Base-by-base conservation (phyloP, 2,888 invertebrate genomes). In the Nemotelus pantherinus region DNA sequence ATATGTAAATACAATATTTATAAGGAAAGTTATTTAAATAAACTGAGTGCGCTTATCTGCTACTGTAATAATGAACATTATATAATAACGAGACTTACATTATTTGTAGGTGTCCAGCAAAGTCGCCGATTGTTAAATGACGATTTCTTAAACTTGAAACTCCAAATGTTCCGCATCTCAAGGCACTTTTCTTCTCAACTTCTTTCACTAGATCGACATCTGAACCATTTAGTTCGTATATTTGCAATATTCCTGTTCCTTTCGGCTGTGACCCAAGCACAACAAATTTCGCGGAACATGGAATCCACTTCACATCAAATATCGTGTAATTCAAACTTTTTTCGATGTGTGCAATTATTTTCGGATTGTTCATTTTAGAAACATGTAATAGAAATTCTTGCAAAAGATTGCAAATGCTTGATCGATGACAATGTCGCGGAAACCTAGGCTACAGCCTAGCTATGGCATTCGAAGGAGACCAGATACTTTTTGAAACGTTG, bases 241-340 rank as follows among this genome's bases (percentile, higher is more conserved):
- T 89, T 87, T 97, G 94, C 77, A 97, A 88, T 44, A 94, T 91
- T 0, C 98, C 98, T 72, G 92, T 93, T 65, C 95, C 95, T 83
- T 93, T 93, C 0, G 97, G 92, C 85, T 94, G 91, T 25, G 93
- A 93, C 7, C 98, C 98, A 76, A 98, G 89, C 63, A 94, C 92
- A 79, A 96, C 93, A 87, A 98, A 95, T 87, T 97, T 97, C 0
- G 98, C 95, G 2, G 97, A 96, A 84, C 94, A 93, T 0, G 98
- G 98, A 83, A 98, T 92, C 98, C 98, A 98, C 88, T 95, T 95
- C n/a, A 93, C 92, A 84, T 98, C 98, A 85, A 95, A 97, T 44
- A 97, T 87, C 0, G 94, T 94, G 86, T 94, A 97, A 84, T 94
- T 92, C 2, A 97, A 87, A 43, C 92, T 89, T 85, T 94, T 93